Percentiles rank a stretch among this genome's conserved stretches.
These are phyloP conservation scores for Caracal caracal DNA, from an alignment of 2,113 vertebrate species.

Conservation along the genomic window DNA sequence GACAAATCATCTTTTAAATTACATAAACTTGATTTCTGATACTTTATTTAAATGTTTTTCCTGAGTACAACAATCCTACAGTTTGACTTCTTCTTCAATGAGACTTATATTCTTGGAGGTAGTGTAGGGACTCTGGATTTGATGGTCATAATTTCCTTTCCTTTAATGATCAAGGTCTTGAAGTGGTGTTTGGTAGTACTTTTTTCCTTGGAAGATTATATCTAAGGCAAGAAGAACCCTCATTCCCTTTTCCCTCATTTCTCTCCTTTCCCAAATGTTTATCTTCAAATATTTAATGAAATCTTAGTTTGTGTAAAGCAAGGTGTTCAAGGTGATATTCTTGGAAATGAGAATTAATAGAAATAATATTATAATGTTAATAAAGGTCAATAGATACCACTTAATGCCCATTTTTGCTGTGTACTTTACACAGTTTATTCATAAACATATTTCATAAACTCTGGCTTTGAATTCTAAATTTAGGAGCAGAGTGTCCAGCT, in stretches of 20 bases:
- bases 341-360: conserved; percentile 9
- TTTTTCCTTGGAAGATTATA: not conserved
- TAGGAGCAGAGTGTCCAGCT: not conserved
- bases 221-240: not conserved
- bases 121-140: not conserved
- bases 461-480: not conserved
- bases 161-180: not conserved
- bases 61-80: not conserved
- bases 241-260: not conserved
- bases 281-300: conserved; percentile 43
- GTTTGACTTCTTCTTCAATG: not conserved
- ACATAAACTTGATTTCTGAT: not conserved
- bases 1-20: conserved; percentile 8
- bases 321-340: not conserved
- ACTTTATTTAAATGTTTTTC: not conserved
- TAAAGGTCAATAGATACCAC: not conserved
- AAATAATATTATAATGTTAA: not conserved
- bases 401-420: not conserved
- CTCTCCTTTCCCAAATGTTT: not conserved
- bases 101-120: not conserved
- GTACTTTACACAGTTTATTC: not conserved
- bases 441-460: not conserved
- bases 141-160: not conserved
- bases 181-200: not conserved
- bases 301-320: not conserved